phyloP scores from a whole-genome alignment of 2,113 vertebrate species.

The Scytalopus superciliaris region DNA sequence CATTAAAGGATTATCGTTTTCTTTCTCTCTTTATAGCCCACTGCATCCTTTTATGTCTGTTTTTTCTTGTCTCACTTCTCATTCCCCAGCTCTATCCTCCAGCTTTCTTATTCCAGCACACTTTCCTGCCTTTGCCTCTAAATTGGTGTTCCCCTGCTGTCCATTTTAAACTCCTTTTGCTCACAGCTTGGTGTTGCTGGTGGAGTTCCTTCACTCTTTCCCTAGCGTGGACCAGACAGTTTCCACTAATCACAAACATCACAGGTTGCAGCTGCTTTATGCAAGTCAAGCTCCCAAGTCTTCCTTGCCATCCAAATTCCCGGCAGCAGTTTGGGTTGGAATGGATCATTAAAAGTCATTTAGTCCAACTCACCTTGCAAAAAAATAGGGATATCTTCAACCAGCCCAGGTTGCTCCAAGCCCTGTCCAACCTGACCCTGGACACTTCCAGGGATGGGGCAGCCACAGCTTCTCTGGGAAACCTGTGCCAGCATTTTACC shows the following conservation, averaged over 20 bases:
- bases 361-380: not conserved
- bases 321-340: not conserved
- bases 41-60: not conserved
- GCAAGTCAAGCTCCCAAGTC: not conserved
- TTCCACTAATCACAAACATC: not conserved
- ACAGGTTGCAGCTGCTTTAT: not conserved
- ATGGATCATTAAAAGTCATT: not conserved
- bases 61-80: not conserved
- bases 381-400: not conserved
- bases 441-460: not conserved
- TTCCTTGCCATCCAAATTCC: not conserved
- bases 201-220: not conserved
- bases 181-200: not conserved
- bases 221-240: fast-evolving
- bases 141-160: not conserved
- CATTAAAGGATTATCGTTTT: not conserved
- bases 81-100: not conserved
- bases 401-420: not conserved
- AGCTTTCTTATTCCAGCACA: not conserved
- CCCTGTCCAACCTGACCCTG: not conserved
- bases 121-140: not conserved
- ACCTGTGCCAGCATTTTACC: not conserved
- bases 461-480: not conserved
- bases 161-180: not conserved
- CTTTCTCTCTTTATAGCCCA: not conserved